Conservation (phyloP, 2,113 vertebrate species). For the Platysteira castanea region DNA sequence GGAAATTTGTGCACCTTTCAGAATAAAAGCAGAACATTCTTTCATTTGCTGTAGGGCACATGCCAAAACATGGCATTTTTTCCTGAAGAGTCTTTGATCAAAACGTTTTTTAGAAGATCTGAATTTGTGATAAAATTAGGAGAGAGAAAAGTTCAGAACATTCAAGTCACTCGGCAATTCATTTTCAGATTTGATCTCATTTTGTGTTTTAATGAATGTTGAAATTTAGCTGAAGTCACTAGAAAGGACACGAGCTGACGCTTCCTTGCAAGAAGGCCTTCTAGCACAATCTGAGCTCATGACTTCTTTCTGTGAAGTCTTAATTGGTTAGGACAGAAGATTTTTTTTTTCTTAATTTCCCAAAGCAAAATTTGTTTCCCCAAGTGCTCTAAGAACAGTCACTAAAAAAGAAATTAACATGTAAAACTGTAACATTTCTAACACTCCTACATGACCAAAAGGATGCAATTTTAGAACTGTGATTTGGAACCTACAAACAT, state of each 20-base stretch:
- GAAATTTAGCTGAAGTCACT: slow-evolving; percentile 6
- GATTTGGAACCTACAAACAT: slow-evolving; percentile 50
- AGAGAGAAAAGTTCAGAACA: neutral
- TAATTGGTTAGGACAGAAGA: slow-evolving; percentile 59
- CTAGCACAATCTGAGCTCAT: neutral
- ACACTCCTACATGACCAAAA: slow-evolving; percentile 55
- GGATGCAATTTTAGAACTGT: slow-evolving; percentile 61
- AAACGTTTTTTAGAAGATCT: neutral
- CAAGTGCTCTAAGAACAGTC: slow-evolving; percentile 13
- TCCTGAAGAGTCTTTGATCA: neutral
- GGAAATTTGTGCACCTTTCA: neutral
- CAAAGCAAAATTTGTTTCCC: slow-evolving; percentile 25
- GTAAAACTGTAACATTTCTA: slow-evolving; percentile 46
- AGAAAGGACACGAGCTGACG: neutral
- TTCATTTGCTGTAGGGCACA: slow-evolving; percentile 4
- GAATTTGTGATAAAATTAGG: slow-evolving; percentile 25
- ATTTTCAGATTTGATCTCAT: slow-evolving; percentile 24
- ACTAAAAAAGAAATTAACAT: slow-evolving; percentile 40
- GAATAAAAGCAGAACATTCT: neutral
- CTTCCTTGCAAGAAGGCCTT: neutral
- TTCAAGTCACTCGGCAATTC: neutral
- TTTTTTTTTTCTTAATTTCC: neutral
- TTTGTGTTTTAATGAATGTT: slow-evolving; percentile 20
- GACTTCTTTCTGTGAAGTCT: neutral
- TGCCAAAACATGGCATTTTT: neutral